Evolutionary conservation across 2,113 vertebrate genomes (phyloP).

Genomic region (Barnardius zonarius): DNA sequence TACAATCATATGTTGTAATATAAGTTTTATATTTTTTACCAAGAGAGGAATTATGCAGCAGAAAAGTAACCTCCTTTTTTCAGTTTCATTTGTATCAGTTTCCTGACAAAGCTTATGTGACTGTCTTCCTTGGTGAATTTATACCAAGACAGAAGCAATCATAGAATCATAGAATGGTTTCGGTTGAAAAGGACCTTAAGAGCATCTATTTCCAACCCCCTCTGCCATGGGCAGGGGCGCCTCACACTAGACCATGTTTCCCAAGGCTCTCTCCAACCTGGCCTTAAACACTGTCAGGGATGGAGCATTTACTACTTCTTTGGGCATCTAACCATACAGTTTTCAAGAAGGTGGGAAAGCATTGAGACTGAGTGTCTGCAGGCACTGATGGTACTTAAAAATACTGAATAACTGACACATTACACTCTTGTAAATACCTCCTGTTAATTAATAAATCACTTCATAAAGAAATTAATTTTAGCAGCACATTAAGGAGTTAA

Average conservation of each 20-base stretch:
- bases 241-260: neutral
- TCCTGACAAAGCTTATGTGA: neutral
- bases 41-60: neutral
- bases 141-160: neutral
- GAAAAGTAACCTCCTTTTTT: neutral
- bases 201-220: neutral
- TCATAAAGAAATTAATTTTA: neutral
- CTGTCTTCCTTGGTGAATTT: neutral
- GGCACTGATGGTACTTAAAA: neutral
- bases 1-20: neutral
- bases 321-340: neutral
- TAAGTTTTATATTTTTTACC: neutral
- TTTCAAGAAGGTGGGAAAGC: neutral
- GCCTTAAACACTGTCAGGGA: neutral
- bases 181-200: neutral
- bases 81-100: neutral
- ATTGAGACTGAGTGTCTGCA: neutral
- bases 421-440: neutral
- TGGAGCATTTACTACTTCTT: neutral
- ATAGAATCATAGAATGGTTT: neutral
- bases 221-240: neutral
- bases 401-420: neutral
- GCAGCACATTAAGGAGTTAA: neutral
- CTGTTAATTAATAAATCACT: neutral
- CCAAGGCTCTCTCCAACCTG: neutral